These are phyloP conservation scores for Ornithorhynchus anatinus DNA, from an alignment of 2,113 vertebrate genomes.

Conservation along the genomic window DNA sequence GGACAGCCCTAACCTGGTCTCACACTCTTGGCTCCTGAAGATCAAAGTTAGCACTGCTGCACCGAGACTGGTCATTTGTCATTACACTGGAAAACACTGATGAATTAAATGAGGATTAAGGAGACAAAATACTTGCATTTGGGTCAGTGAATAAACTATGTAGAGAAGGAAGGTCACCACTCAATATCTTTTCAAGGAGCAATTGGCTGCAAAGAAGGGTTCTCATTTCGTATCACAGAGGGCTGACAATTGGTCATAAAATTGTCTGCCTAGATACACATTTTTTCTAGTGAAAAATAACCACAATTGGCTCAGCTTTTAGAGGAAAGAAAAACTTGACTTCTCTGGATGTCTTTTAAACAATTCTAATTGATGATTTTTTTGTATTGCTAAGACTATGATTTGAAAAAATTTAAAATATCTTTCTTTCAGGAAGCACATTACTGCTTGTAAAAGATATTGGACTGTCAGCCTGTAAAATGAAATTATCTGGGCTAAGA, in stretches of 20 bases:
- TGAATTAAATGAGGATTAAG: neutral
- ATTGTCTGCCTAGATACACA: neutral
- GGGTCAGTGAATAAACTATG: too few relatives aligned
- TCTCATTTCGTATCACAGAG: conserved; percentile 1
- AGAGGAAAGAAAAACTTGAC: neutral
- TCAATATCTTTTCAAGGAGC: conserved; percentile 10
- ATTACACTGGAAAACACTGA: neutral
- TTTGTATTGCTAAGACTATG: too few relatives aligned
- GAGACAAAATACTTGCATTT: neutral
- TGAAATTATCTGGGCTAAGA: conserved; percentile 12
- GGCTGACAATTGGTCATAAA: neutral
- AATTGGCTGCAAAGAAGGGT: neutral
- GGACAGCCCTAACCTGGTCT: too few relatives aligned
- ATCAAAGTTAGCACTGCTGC: too few relatives aligned
- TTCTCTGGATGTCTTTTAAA: neutral
- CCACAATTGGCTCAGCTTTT: neutral
- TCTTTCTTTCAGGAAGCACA: neutral
- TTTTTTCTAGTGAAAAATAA: neutral
- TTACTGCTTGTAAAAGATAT: neutral
- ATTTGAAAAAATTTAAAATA: neutral
- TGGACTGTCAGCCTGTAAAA: neutral
- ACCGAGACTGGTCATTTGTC: too few relatives aligned
- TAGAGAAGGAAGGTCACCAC: neutral
- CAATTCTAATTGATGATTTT: neutral
- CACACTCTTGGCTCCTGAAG: too few relatives aligned